Conservation (phyloP, 2,888 invertebrate genomes). For the Crocallis elinguaria region DNA sequence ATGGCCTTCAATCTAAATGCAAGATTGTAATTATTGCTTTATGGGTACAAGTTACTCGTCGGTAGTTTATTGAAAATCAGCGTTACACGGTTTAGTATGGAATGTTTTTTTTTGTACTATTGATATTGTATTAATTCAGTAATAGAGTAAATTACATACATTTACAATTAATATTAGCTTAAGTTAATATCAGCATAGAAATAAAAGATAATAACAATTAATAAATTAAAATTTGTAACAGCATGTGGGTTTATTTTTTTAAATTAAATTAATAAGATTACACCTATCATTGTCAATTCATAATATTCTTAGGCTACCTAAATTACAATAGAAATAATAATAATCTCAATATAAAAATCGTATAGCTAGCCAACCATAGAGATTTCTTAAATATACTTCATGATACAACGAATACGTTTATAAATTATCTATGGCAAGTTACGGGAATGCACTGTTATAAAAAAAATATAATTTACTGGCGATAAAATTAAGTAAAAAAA, state of each 20-base stretch:
- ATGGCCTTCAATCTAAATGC: no score
- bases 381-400: conserved; percentile 1
- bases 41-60: no score
- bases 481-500: background rate
- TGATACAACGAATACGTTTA: background rate
- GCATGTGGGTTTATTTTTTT: background rate
- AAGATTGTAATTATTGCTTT: no score
- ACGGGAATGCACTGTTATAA: background rate
- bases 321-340: background rate
- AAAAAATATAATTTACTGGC: background rate
- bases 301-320: conserved; percentile 1
- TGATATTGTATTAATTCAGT: no score
- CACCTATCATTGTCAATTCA: conserved; percentile 2
- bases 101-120: no score
- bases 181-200: no score
- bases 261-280: background rate
- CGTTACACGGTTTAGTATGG: no score
- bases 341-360: conserved; percentile 8
- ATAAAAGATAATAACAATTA: no score
- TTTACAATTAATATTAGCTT: no score
- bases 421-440: conserved; percentile 11
- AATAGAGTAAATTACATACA: no score
- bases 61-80: no score
- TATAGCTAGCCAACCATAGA: background rate
- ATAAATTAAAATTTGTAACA: no score